Base-by-base conservation (phyloP, 2,797 vertebrate species). In the Calcarius lapponicus region DNA sequence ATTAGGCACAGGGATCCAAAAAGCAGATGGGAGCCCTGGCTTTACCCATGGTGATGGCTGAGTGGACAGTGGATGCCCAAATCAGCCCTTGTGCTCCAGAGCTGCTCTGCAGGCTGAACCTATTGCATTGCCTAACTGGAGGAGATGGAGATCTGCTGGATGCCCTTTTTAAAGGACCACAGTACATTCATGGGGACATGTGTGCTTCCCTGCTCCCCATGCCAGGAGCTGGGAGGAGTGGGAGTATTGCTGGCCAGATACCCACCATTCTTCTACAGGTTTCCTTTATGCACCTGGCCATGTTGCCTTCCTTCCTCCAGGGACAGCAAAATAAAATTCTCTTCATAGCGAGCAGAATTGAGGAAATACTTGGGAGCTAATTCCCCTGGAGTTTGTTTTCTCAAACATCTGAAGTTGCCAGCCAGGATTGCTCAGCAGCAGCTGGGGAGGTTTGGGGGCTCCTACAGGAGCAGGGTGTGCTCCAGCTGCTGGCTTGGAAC, bases 311-410 rank as follows among this genome's bases (percentile, higher is more conserved):
- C 90, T 90, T 95, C 92, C 82, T 83, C 58, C 70, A 51, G 51
- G 54, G 62, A 42, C 3, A 92, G 78, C 74, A 89, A 86, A 96
- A 94, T 80, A 72, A 94, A 95, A 96, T 96, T 95, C 89, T 53
- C 96, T 34, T 95, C 96, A 94, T 95, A 96, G 96, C 48, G 0
- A 31, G 48, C 36, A 60, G 87, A 88, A 96, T 95, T 94, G 95
- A 94, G 96, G 94, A 96, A 96, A 96, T 95, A 96, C 58, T 96
- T 94, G 89, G 64, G 86, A 86, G 64, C 71, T 91, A 91, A 95
- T 95, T 94, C 91, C 86, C 19, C 21, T 75, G 95, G 75, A 65
- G 80, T 93, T 95, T 94, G 91, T 96, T 96, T 96, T 93, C 83
- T 40, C 81, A 87, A 51, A 51, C 56, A 47, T 79, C 83, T 72